These are phyloP conservation scores for Marmota flaviventris DNA, from an alignment of 2,113 vertebrate genomes.

Conservation along the genomic window DNA sequence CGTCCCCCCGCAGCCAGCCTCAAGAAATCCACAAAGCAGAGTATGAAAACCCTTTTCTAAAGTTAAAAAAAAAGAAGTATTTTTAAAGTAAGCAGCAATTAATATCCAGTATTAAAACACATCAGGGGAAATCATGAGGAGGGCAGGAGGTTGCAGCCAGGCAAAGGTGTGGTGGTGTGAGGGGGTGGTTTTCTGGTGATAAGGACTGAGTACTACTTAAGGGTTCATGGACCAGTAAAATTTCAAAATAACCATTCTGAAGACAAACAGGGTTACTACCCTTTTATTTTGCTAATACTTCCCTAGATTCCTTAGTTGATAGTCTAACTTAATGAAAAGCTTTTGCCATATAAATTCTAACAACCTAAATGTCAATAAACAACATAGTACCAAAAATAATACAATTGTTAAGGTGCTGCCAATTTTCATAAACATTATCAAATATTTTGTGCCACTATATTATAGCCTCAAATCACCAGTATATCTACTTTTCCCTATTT, in stretches of 20 bases:
- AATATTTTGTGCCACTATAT: background rate
- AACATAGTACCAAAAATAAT: background rate
- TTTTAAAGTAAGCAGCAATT: background rate
- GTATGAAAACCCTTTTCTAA: background rate
- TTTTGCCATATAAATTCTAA: background rate
- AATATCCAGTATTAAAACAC: background rate
- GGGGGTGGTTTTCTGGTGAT: background rate
- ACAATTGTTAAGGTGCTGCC: background rate
- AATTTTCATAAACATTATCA: background rate
- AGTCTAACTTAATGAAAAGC: background rate
- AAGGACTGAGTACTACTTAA: background rate
- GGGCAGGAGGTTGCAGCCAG: background rate
- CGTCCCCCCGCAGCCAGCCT: background rate
- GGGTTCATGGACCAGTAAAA: background rate
- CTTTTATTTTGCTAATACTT: slow-evolving; percentile 8
- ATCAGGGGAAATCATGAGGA: background rate
- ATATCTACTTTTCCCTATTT: background rate
- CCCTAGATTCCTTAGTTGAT: background rate
- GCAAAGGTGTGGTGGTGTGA: background rate
- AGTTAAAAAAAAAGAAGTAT: background rate
- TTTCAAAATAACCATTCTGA: slow-evolving; percentile 23
- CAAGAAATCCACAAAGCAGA: background rate
- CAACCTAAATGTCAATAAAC: background rate
- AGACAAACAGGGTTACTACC: background rate
- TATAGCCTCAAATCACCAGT: background rate